Evolutionary conservation across 2,797 vertebrate genomes (phyloP).

Genomic region (Limnodromus scolopaceus): DNA sequence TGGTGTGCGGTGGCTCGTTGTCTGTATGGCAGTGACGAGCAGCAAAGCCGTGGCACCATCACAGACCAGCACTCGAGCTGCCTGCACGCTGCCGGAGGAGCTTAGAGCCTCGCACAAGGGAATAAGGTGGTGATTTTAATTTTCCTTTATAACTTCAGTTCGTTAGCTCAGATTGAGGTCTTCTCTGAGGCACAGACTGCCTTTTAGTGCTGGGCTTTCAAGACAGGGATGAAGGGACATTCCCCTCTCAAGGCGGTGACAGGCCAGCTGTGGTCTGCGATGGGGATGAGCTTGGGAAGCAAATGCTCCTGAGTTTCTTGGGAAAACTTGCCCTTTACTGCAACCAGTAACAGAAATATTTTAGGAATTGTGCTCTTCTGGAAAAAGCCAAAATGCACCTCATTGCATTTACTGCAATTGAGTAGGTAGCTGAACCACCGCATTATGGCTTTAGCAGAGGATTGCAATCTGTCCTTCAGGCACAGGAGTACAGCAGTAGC

Average conservation of each 20-base stretch:
- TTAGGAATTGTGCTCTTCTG: not conserved
- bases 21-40: fast-evolving
- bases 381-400: not conserved
- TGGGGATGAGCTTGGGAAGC: not conserved
- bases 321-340: not conserved
- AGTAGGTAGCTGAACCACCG: not conserved
- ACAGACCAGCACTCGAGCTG: not conserved
- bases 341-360: not conserved
- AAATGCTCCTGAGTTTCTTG: not conserved
- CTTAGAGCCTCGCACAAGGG: fast-evolving
- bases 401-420: not conserved
- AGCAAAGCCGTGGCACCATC: fast-evolving
- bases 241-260: not conserved
- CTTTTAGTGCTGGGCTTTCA: not conserved
- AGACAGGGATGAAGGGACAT: fast-evolving
- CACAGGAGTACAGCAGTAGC: not conserved
- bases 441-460: not conserved
- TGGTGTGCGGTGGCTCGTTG: fast-evolving
- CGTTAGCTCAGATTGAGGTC: not conserved
- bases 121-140: fast-evolving
- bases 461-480: not conserved
- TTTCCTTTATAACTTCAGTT: fast-evolving
- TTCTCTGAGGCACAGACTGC: fast-evolving
- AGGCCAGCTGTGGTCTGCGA: not conserved
- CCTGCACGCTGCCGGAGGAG: fast-evolving